These are phyloP conservation scores for Acanthosepion lycidas DNA, from an alignment of 2,888 invertebrate genomes.

Conservation along the genomic window DNA sequence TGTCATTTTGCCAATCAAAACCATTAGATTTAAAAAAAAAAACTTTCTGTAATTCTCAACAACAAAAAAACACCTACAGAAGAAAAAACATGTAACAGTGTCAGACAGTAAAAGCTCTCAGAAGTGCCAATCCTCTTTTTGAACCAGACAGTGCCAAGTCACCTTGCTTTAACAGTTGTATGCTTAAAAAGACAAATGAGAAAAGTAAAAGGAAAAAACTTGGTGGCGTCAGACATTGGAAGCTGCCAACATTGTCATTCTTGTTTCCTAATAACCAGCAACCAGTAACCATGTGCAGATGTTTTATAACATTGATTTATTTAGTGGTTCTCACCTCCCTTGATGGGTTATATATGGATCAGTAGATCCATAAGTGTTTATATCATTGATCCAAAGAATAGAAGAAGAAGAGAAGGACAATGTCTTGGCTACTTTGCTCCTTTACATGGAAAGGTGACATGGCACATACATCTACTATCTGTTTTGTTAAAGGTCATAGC, in stretches of 20 bases:
- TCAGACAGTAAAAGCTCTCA: not conserved
- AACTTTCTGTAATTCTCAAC: not conserved
- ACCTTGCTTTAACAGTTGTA: not conserved
- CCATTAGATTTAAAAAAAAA: not conserved
- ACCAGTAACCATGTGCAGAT: not conserved
- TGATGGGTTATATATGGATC: conserved; percentile 21
- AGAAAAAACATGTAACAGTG: not conserved
- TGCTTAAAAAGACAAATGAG: not conserved
- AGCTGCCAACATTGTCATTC: conserved; percentile 13
- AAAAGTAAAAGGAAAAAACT: not conserved
- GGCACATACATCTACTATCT: not conserved
- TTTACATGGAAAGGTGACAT: not conserved
- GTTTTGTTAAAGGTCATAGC: not conserved
- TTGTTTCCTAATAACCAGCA: conserved; percentile 13
- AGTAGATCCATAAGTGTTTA: conserved; percentile 22
- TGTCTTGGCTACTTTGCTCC: conserved; percentile 4
- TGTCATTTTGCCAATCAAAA: not conserved
- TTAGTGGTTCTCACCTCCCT: conserved; percentile 6
- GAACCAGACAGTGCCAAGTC: not conserved
- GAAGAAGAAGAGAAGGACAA: not conserved
- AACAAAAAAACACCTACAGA: not conserved
- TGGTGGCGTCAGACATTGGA: not conserved
- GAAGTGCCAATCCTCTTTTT: not conserved
- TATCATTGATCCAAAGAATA: not conserved
- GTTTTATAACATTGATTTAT: not conserved